phyloP scores from a whole-genome alignment of 2,113 vertebrate species.

The Charina bottae region DNA sequence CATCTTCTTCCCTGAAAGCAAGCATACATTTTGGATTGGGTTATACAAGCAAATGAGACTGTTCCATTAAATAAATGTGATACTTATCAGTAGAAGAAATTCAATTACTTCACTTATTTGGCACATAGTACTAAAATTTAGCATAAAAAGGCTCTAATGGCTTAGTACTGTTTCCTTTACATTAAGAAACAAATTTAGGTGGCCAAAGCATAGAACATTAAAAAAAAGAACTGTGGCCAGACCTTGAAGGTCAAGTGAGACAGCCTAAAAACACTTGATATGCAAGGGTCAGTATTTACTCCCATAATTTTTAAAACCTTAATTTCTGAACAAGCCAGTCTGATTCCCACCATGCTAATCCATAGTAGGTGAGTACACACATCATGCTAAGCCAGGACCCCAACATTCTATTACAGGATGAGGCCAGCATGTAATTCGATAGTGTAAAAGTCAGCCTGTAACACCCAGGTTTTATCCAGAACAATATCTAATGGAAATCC shows the following conservation, averaged over 20 bases:
- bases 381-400: not conserved
- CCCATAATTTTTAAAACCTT: not conserved
- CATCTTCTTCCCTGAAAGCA: slow-evolving; percentile 87
- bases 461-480: not conserved
- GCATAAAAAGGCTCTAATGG: not conserved
- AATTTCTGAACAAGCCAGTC: not conserved
- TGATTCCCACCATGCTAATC: not conserved
- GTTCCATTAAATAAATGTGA: not conserved
- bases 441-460: not conserved
- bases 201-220: not conserved
- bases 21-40: not conserved
- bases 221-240: not conserved
- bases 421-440: not conserved
- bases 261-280: not conserved
- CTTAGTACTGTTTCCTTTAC: not conserved
- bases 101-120: not conserved
- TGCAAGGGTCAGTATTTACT: not conserved
- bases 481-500: not conserved
- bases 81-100: not conserved
- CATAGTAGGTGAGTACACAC: not conserved
- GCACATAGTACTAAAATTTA: not conserved
- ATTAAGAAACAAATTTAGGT: not conserved
- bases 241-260: not conserved
- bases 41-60: not conserved
- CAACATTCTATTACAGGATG: not conserved